Base-by-base conservation (phyloP, 2,797 vertebrate species). In the Halcyon leucocephala region DNA sequence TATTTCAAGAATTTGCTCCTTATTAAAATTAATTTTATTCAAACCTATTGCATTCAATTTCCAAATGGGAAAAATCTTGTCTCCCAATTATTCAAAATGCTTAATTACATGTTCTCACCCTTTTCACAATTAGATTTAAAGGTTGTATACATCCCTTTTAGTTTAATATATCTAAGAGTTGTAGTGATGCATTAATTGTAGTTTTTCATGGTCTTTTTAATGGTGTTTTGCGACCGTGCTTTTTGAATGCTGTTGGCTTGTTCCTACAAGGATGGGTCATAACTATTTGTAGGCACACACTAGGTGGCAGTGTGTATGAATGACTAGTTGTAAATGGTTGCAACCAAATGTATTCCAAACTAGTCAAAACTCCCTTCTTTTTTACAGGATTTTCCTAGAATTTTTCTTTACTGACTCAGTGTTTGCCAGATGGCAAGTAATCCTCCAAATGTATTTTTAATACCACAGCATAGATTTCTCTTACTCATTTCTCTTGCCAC, bases 231-330 rank as follows among this genome's bases (percentile, higher is more conserved):
- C 16, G 33, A 2, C 13, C 22, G 2, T 65, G 4, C 9, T 86
- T 89, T 95, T 86, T 81, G 26, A 33, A 44, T 70, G 18, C 14
- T n/a, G 5, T 24, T 69, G 24, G n/a, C 48, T 62, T 58, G 48
- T 83, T 95, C 51, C 24, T 49, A 17, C 20, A 72, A 19, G 44
- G 44, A 9, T 82, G 41, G 15, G 16, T 92, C 35, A 82, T 46
- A 28, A 33, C 65, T 73, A 13, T 91, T 86, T 72, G 72, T 41
- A 51, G 69, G 48, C 41, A 83, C 92, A 77, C 97, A 54, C 97
- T 97, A 98, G 97, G 58, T 98, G 97, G 97, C 97, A 96, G 95
- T 91, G 51, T 93, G 46, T 84, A 55, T 90, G 82, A 95, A 66
- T 91, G 71, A 71, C 41, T 85, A 79, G 10, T 73, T 89, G 44